Percentiles rank a stretch among this genome's conserved stretches.
Conservation (phyloP, 2,797 vertebrate species). For the Menidia menidia region DNA sequence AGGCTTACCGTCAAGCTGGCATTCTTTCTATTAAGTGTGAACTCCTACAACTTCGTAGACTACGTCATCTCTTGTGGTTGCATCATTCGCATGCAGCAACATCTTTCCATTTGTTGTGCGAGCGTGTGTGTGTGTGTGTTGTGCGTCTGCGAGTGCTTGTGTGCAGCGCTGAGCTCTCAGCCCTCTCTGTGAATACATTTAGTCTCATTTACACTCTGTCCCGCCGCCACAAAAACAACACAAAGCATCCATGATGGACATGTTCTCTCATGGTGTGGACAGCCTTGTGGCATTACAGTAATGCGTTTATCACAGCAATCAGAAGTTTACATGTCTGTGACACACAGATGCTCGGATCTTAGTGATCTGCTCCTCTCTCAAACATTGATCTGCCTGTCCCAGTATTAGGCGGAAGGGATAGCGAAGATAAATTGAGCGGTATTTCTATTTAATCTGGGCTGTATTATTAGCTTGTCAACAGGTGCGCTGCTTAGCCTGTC, state of each 20-base stretch:
- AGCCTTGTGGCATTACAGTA: constrained; percentile 46
- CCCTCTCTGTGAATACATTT: constrained; percentile 25
- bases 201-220: constrained; percentile 22
- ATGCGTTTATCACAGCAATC: constrained; percentile 65
- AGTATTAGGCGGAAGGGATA: constrained; percentile 56
- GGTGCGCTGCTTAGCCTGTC: constrained; percentile 66
- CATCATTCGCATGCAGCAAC: constrained; percentile 56
- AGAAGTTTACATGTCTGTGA: constrained; percentile 52
- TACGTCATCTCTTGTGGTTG: constrained; percentile 58
- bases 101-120: constrained; percentile 14
- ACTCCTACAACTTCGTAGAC: constrained; percentile 45
- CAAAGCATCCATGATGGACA: constrained; percentile 29
- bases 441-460: constrained; percentile 69
- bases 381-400: constrained; percentile 61
- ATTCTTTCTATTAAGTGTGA: constrained; percentile 62
- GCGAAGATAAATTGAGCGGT: constrained; percentile 69
- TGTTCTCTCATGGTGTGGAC: constrained; percentile 44
- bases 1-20: constrained; percentile 67
- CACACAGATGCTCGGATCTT: constrained; percentile 36
- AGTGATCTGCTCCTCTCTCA: constrained; percentile 41
- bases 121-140: background rate
- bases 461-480: constrained; percentile 75
- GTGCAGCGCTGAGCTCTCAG: background rate
- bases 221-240: constrained; percentile 38
- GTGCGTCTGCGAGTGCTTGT: background rate